Evolutionary conservation across 1,140 invertebrate genomes (phyloP).

Genomic region (Heliconius himera): DNA sequence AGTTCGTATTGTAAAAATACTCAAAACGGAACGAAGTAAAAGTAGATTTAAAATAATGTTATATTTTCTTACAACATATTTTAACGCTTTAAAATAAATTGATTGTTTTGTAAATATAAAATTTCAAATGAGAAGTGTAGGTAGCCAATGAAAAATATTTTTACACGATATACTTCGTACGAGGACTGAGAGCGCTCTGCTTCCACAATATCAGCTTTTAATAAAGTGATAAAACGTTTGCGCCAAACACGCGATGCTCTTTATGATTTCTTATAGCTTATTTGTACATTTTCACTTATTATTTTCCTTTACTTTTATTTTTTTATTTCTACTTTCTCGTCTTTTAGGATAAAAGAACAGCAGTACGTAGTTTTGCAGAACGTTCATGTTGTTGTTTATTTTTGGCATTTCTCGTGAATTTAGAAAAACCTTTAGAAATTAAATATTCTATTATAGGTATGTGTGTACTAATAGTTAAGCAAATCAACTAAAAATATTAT

Average conservation of each 20-base stretch:
- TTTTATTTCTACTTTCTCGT: slow-evolving; percentile 41
- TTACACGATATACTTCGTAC: slow-evolving; percentile 31
- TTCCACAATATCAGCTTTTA: slow-evolving; percentile 56
- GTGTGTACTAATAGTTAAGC: too few species aligned
- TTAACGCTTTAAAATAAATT: not conserved
- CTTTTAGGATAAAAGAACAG: not conserved
- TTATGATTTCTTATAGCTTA: slow-evolving; percentile 59
- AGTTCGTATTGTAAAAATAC: not conserved
- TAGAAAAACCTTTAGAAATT: too few species aligned
- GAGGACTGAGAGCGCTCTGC: slow-evolving; percentile 30
- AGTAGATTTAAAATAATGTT: not conserved
- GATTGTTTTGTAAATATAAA: slow-evolving; percentile 12
- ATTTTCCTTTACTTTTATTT: slow-evolving; percentile 5
- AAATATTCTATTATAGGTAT: too few species aligned
- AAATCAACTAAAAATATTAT: too few species aligned
- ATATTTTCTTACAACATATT: not conserved
- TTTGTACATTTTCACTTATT: slow-evolving; percentile 25
- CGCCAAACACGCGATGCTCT: slow-evolving; percentile 64
- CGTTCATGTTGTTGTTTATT: not conserved
- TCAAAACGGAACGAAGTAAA: not conserved
- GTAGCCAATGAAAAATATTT: slow-evolving; percentile 40
- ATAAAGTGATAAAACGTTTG: slow-evolving; percentile 72
- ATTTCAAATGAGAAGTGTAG: slow-evolving; percentile 14
- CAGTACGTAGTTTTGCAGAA: not conserved
- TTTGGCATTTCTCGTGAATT: not conserved